phyloP scores from a whole-genome alignment of 2,113 vertebrate genomes.

The Electrona antarctica region DNA sequence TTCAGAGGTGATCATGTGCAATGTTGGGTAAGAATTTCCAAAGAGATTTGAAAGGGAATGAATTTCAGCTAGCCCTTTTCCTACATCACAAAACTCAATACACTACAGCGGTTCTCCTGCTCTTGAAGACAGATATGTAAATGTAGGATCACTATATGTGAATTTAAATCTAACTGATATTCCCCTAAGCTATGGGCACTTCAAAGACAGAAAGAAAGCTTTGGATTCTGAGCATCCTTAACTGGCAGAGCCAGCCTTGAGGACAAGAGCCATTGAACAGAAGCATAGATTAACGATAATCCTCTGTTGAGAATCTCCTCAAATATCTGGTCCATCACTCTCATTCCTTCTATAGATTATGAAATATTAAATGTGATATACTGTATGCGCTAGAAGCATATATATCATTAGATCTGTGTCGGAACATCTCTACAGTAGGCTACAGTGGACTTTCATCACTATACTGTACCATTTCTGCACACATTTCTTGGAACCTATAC shows the following conservation, averaged over 20 bases:
- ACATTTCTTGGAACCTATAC: too few relatives aligned
- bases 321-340: constrained; percentile 57
- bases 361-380: too few relatives aligned
- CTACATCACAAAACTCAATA: constrained; percentile 14
- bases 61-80: constrained; percentile 30
- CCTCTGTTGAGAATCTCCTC: constrained; percentile 58
- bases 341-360: constrained; percentile 32
- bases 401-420: too few relatives aligned
- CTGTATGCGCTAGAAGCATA: too few relatives aligned
- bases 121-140: too few relatives aligned
- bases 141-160: too few relatives aligned
- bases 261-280: constrained; percentile 66
- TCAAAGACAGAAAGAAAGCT: constrained; percentile 44
- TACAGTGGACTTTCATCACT: too few relatives aligned
- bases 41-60: constrained; percentile 21
- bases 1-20: constrained; percentile 13
- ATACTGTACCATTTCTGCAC: too few relatives aligned
- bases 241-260: constrained; percentile 49
- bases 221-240: constrained; percentile 46
- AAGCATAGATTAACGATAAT: constrained; percentile 73
- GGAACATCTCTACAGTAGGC: too few relatives aligned
- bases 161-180: constrained; percentile 6
- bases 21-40: background rate
- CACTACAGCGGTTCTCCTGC: background rate
- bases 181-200: constrained; percentile 39